A percentile compares a stretch with the other conserved stretches of the same genome.
phyloP scores from a whole-genome alignment of 2,888 invertebrate species.

The Acanthosepion lycidas region DNA sequence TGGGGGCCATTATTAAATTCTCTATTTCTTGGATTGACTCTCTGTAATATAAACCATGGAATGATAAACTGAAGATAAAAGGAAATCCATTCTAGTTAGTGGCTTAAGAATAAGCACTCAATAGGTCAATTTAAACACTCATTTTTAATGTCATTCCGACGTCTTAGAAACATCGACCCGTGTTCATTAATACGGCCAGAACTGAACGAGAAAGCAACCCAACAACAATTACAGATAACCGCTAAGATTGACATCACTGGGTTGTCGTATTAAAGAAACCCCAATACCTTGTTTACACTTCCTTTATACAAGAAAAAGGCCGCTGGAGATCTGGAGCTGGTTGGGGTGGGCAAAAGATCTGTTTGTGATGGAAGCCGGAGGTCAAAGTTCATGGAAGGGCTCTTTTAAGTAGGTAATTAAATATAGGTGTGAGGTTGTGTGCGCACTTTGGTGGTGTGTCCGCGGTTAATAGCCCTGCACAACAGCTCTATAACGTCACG shows the following conservation, averaged over 20 bases:
- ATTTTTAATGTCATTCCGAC: no score
- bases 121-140: no score
- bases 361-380: not conserved
- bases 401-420: slow-evolving; percentile 9
- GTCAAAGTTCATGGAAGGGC: not conserved
- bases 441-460: not conserved
- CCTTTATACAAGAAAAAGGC: not conserved
- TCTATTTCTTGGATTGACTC: no score
- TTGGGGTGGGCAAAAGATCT: not conserved
- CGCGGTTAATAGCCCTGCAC: not conserved
- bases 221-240: not conserved
- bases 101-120: no score
- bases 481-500: not conserved
- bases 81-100: no score
- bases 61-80: no score
- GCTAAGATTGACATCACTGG: not conserved
- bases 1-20: no score
- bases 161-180: not conserved
- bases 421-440: not conserved
- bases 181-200: not conserved
- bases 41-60: no score
- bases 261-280: not conserved
- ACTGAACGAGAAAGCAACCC: not conserved
- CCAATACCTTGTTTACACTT: not conserved
- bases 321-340: not conserved